Conservation (phyloP, 1,140 invertebrate genomes). For the Acyrthosiphon pisum region DNA sequence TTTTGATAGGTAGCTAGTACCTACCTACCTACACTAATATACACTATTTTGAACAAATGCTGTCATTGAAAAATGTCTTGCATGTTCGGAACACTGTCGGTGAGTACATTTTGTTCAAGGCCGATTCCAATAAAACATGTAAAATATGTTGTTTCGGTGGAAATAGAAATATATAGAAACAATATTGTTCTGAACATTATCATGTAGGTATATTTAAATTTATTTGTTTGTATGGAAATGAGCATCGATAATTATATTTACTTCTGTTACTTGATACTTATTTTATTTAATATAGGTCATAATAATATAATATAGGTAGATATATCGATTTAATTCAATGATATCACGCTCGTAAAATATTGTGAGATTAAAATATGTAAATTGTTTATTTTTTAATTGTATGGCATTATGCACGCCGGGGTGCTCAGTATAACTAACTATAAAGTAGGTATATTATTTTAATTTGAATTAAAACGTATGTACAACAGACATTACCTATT, state of each 20-base stretch:
- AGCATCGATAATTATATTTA: not conserved
- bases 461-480: not conserved
- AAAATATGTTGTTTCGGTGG: not conserved
- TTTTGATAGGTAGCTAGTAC: not conserved
- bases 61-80: not conserved
- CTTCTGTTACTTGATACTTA: not conserved
- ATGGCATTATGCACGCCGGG: not conserved
- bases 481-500: not conserved
- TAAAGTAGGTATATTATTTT: not conserved
- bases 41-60: not conserved
- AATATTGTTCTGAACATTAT: not conserved
- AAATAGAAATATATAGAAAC: not conserved
- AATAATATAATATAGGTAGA: no score
- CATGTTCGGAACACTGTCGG: not conserved
- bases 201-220: not conserved
- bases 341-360: not conserved
- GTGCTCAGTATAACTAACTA: not conserved
- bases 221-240: not conserved
- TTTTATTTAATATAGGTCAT: no score
- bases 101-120: no score
- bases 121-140: not conserved
- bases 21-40: no score
- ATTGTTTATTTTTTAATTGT: not conserved
- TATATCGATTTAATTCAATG: no score
- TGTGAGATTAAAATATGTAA: not conserved